Conservation (phyloP, 2,797 vertebrate genomes). For the Coranthus polyacanthus region DNA sequence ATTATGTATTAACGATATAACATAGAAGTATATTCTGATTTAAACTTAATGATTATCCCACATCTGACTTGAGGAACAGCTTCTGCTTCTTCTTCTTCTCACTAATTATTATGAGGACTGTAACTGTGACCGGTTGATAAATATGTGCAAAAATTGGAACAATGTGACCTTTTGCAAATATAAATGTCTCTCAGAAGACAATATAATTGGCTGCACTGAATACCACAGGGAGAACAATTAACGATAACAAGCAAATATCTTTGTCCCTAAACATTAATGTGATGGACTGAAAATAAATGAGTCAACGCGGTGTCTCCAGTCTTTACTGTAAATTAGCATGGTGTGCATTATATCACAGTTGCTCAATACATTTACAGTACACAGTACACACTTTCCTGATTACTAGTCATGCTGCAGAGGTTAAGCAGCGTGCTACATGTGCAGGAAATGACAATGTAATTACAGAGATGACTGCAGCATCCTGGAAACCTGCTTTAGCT, state of each 20-base stretch:
- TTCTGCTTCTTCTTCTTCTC: slow-evolving; percentile 28
- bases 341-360: not conserved
- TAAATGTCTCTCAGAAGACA: slow-evolving; percentile 74
- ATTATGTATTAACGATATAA: not conserved
- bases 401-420: slow-evolving; percentile 47
- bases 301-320: slow-evolving; percentile 36
- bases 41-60: slow-evolving; percentile 1
- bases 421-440: slow-evolving; percentile 49
- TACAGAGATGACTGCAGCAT: slow-evolving; percentile 71
- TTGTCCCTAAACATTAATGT: slow-evolving; percentile 61
- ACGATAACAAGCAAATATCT: slow-evolving; percentile 75
- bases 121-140: slow-evolving; percentile 65
- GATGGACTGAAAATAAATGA: slow-evolving; percentile 48
- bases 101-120: slow-evolving; percentile 59
- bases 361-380: slow-evolving; percentile 21
- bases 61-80: slow-evolving; percentile 16
- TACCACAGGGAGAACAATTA: slow-evolving; percentile 81
- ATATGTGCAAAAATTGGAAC: slow-evolving; percentile 74
- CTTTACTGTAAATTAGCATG: slow-evolving; percentile 14
- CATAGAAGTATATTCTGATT: not conserved
- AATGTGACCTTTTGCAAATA: slow-evolving; percentile 80
- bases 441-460: slow-evolving; percentile 74
- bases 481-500: slow-evolving; percentile 50
- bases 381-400: slow-evolving; percentile 41
- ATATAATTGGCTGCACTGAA: slow-evolving; percentile 77